Evolutionary conservation across 2,113 vertebrate genomes (phyloP).

Genomic region (Trichomycterus rosablanca): DNA sequence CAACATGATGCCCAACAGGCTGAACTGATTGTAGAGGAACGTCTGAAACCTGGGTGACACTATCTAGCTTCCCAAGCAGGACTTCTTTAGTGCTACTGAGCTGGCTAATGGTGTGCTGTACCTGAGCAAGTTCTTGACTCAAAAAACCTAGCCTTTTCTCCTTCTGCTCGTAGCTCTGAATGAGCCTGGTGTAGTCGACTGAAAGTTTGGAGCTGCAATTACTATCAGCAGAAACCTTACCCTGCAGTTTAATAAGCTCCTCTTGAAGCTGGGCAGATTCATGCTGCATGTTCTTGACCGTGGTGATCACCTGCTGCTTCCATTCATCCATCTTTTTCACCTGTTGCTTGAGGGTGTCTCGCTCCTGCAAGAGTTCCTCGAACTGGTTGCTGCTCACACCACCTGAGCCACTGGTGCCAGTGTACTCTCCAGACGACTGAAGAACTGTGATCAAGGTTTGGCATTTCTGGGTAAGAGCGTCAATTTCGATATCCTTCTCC

Average conservation of each 20-base stretch:
- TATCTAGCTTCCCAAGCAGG: conserved; percentile 83
- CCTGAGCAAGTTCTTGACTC: conserved; percentile 82
- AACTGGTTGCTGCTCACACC: conserved; percentile 94
- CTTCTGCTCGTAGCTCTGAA: conserved; percentile 90
- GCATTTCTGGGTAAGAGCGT: conserved; percentile 93
- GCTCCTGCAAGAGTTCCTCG: conserved; percentile 89
- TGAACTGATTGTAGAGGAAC: neutral
- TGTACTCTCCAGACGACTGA: conserved; percentile 68
- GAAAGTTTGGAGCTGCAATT: conserved; percentile 84
- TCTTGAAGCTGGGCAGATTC: conserved; percentile 93
- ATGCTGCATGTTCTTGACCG: conserved; percentile 95
- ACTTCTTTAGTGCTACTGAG: conserved; percentile 85
- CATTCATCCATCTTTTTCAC: conserved; percentile 99
- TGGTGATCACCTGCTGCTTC: conserved; percentile 97
- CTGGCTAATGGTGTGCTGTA: conserved; percentile 86
- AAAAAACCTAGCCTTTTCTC: conserved; percentile 81
- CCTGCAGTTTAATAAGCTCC: conserved; percentile 84
- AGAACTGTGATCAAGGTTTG: conserved; percentile 88
- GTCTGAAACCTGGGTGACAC: conserved; percentile 62
- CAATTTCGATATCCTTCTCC: conserved; percentile 97
- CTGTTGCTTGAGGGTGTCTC: conserved; percentile 89
- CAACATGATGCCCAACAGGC: conserved; percentile 18
- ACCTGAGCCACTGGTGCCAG: conserved; percentile 57
- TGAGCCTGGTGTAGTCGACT: conserved; percentile 84
- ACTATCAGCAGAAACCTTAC: conserved; percentile 79